These are phyloP conservation scores for Sebastes miniatus DNA, from an alignment of 2,797 vertebrate genomes.

Conservation along the genomic window DNA sequence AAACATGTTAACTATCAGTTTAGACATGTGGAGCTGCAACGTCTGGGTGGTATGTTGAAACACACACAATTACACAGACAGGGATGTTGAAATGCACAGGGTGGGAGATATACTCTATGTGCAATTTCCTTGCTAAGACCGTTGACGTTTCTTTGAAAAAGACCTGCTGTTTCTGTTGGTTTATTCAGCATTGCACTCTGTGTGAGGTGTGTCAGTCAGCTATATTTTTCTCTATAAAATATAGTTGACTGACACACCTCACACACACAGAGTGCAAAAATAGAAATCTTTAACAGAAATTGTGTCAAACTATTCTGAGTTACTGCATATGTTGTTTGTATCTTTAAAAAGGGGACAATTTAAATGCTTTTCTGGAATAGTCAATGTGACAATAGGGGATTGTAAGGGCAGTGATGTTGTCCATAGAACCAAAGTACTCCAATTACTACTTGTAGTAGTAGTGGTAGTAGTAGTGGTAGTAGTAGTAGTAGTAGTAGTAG, in stretches of 20 bases:
- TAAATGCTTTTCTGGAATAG: not conserved
- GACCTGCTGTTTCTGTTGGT: not conserved
- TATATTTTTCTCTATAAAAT: not conserved
- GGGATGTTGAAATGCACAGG: slow-evolving; percentile 39
- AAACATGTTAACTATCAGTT: slow-evolving; percentile 36
- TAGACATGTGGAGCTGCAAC: slow-evolving; percentile 34
- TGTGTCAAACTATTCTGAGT: not conserved
- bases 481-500: too few species aligned
- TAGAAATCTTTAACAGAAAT: not conserved
- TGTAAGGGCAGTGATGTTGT: not conserved
- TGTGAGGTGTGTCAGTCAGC: too few species aligned
- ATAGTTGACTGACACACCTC: not conserved
- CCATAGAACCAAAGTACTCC: not conserved
- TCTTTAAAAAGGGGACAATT: not conserved
- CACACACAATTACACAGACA: slow-evolving; percentile 1
- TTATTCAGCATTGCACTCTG: too few species aligned
- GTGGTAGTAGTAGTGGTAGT: too few species aligned
- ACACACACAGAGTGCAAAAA: too few species aligned
- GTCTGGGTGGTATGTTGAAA: slow-evolving; percentile 43
- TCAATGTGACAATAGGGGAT: not conserved
- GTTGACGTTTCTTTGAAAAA: slow-evolving; percentile 2
- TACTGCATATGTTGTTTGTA: not conserved
- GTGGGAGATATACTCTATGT: not conserved
- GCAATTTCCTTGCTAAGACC: slow-evolving; percentile 26
- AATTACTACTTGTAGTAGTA: not conserved